Percentiles rank a stretch among this genome's conserved stretches.
Conservation (phyloP, 2,888 invertebrate species). For the Steinernema scapterisci region DNA sequence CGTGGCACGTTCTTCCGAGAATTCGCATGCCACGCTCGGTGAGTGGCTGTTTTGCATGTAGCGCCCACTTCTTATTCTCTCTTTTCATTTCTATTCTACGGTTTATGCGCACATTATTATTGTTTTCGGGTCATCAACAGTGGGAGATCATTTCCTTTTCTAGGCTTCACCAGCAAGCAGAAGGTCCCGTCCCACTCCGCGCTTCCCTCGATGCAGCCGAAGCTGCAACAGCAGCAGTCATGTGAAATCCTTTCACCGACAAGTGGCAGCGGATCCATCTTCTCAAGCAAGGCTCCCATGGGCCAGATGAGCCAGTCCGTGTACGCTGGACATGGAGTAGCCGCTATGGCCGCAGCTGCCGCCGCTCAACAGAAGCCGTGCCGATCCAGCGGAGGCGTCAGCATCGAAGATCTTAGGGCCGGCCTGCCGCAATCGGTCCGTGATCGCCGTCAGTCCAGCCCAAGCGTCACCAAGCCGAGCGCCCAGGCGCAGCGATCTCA, state of each 20-base stretch:
- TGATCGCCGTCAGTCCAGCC: slow-evolving; percentile 42
- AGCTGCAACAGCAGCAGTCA: not conserved
- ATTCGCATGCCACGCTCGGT: slow-evolving; percentile 10
- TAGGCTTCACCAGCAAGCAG: slow-evolving; percentile 2
- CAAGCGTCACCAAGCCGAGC: slow-evolving; percentile 35
- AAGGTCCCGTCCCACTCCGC: not conserved
- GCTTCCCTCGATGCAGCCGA: not conserved
- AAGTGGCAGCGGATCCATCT: not conserved
- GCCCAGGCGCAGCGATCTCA: not conserved
- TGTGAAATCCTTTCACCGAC: not conserved
- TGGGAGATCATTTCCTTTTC: not conserved
- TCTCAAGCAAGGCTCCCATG: not conserved
- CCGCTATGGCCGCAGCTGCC: slow-evolving; percentile 36
- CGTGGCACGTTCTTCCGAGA: slow-evolving; percentile 15
- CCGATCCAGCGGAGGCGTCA: not conserved
- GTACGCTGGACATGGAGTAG: slow-evolving; percentile 34
- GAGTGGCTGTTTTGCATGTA: slow-evolving; percentile 28
- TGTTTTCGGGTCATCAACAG: not conserved
- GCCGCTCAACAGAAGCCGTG: slow-evolving; percentile 30
- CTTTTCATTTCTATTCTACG: not conserved
- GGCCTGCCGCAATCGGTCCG: not conserved
- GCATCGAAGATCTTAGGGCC: slow-evolving; percentile 36
- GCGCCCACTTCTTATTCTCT: not conserved
- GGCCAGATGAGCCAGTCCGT: slow-evolving; percentile 36
- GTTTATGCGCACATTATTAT: not conserved